Conservation (phyloP, 2,797 vertebrate species). For the Melopsittacus undulatus region DNA sequence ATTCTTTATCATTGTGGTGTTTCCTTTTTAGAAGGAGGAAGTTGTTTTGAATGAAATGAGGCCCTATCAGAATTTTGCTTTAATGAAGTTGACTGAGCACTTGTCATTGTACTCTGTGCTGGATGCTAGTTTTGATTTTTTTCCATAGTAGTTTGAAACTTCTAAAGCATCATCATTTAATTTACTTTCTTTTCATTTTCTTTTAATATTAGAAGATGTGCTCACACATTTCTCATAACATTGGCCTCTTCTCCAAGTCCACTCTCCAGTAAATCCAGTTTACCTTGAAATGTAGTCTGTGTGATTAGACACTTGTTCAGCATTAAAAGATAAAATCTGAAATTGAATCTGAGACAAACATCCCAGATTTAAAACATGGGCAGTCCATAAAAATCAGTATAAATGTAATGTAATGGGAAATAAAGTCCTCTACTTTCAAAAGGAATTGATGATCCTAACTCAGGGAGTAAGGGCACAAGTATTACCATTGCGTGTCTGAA, state of each 20-base stretch:
- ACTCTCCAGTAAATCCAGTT: background rate
- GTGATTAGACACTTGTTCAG: background rate
- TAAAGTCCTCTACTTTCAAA: slow-evolving; percentile 3
- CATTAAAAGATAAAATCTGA: background rate
- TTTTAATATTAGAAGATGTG: background rate
- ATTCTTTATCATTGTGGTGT: background rate
- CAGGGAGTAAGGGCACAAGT: slow-evolving; percentile 47
- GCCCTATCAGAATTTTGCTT: background rate
- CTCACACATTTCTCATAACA: background rate
- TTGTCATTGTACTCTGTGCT: background rate
- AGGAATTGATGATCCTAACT: slow-evolving; percentile 69
- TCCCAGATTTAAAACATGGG: background rate
- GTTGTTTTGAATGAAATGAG: background rate
- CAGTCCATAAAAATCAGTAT: slow-evolving; percentile 31
- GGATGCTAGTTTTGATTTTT: background rate
- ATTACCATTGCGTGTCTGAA: slow-evolving; percentile 55
- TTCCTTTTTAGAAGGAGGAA: background rate
- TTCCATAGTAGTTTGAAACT: background rate
- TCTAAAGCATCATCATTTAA: background rate
- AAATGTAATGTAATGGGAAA: slow-evolving; percentile 35
- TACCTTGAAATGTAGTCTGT: background rate
- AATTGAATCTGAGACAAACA: background rate
- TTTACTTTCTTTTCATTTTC: background rate
- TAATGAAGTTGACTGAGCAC: background rate
- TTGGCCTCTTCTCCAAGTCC: background rate